Conservation (phyloP, 2,888 invertebrate genomes). For the Flabesymbios commensalis region DNA sequence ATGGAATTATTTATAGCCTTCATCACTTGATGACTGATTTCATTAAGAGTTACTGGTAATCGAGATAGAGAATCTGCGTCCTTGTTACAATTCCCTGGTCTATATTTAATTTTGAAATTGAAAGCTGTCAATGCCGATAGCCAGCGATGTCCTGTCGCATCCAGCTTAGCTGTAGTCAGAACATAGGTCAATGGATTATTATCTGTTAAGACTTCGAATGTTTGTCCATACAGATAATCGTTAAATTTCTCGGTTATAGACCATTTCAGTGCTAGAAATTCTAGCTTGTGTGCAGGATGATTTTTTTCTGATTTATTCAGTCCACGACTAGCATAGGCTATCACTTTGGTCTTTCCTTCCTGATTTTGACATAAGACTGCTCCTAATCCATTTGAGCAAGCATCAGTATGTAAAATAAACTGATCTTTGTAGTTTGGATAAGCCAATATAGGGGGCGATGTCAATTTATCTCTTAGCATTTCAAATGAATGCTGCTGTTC, state of each 20-base stretch:
- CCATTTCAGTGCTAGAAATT: slow-evolving; percentile 6
- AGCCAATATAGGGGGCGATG: slow-evolving; percentile 1
- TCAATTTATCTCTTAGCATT: neutral
- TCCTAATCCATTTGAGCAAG: neutral
- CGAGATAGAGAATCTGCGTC: neutral
- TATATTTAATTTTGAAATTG: neutral
- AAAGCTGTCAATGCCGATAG: no score
- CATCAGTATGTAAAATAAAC: slow-evolving; percentile 1
- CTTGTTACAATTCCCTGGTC: neutral
- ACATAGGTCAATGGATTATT: no score
- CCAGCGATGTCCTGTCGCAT: no score
- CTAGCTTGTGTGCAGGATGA: slow-evolving; percentile 1
- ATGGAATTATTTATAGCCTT: neutral
- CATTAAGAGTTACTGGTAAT: neutral
- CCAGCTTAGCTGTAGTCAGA: no score
- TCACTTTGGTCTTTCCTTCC: neutral
- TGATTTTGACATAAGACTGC: neutral
- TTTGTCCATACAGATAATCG: neutral
- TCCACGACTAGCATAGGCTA: slow-evolving; percentile 4
- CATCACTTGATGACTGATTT: neutral
- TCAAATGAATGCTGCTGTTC: neutral
- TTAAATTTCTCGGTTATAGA: slow-evolving; percentile 1
- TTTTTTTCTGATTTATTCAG: neutral
- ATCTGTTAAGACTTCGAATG: neutral
- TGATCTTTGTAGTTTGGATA: neutral